Evolutionary conservation across 1,140 invertebrate species (phyloP).

Genomic region (Panagrolaimus sp.): DNA sequence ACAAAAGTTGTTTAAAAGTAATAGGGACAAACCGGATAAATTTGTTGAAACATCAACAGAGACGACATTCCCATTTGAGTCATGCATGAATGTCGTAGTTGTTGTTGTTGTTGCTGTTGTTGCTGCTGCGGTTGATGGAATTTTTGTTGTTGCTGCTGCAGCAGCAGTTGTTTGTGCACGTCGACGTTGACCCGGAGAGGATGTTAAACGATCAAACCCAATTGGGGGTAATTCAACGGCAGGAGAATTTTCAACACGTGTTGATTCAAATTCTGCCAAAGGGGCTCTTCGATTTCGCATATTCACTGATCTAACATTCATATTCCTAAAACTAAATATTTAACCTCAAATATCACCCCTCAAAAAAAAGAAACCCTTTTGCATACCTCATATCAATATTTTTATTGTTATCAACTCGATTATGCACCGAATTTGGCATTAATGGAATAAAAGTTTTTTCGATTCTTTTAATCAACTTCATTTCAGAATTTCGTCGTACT

Average conservation of each 20-base stretch:
- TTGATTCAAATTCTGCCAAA: slow-evolving; percentile 20
- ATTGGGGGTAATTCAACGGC: slow-evolving; percentile 24
- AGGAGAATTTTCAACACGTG: slow-evolving; percentile 23
- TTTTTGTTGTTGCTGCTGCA: not conserved
- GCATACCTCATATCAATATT: slow-evolving; percentile 8
- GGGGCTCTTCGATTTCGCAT: slow-evolving; percentile 21
- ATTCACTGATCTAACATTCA: slow-evolving; percentile 10
- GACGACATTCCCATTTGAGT: slow-evolving; percentile 9
- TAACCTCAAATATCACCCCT: too few relatives aligned
- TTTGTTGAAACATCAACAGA: not conserved
- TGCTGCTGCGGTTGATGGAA: not conserved
- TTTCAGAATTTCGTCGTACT: slow-evolving; percentile 14
- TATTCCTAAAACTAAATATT: not conserved
- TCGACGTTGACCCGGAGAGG: not conserved
- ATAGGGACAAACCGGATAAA: too few relatives aligned
- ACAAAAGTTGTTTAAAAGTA: too few relatives aligned
- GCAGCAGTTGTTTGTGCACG: not conserved
- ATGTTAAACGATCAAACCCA: slow-evolving; percentile 20
- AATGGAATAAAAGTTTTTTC: slow-evolving; percentile 9
- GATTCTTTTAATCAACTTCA: slow-evolving; percentile 13
- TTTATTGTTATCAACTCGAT: slow-evolving; percentile 3
- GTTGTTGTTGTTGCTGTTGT: slow-evolving; percentile 1
- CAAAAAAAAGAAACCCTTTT: not conserved
- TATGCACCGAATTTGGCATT: slow-evolving; percentile 1
- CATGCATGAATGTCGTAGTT: not conserved